Evolutionary conservation across 1,140 invertebrate genomes (phyloP).

Genomic region (Nixonia krombeini): DNA sequence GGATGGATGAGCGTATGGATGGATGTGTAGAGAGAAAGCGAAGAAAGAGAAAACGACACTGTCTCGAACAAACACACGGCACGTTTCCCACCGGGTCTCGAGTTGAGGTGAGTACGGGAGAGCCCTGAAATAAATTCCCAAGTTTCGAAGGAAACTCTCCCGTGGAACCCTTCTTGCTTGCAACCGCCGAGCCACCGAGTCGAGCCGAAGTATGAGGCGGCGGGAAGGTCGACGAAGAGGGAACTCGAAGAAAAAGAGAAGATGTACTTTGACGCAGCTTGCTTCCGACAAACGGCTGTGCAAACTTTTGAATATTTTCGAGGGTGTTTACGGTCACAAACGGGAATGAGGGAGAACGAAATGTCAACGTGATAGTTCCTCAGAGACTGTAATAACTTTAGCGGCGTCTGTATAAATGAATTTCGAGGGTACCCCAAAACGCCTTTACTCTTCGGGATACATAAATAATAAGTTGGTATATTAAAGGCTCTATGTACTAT

Average conservation of each 20-base stretch:
- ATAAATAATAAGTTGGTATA: too few species aligned
- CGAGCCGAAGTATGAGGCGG: constrained; percentile 18
- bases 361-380: neutral
- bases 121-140: constrained; percentile 52
- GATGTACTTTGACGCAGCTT: constrained; percentile 44
- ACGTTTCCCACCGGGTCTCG: constrained; percentile 23
- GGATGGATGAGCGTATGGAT: constrained; percentile 46
- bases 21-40: constrained; percentile 9
- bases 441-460: too few species aligned
- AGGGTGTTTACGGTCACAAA: constrained; percentile 23
- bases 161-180: constrained; percentile 7
- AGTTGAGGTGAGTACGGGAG: constrained; percentile 19
- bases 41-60: constrained; percentile 15
- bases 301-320: constrained; percentile 47
- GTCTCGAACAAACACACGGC: constrained; percentile 36
- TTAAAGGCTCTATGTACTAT: too few species aligned
- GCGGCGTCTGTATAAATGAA: neutral
- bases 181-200: constrained; percentile 23
- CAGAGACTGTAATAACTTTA: neutral
- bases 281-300: constrained; percentile 36
- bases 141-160: constrained; percentile 51
- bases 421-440: neutral
- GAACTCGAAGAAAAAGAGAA: constrained; percentile 4
- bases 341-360: neutral
- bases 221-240: neutral